Evolutionary conservation across 1,140 invertebrate species (phyloP), one percentile per base, ranked within the genome.

Genomic region (Ooceraea biroi): DNA sequence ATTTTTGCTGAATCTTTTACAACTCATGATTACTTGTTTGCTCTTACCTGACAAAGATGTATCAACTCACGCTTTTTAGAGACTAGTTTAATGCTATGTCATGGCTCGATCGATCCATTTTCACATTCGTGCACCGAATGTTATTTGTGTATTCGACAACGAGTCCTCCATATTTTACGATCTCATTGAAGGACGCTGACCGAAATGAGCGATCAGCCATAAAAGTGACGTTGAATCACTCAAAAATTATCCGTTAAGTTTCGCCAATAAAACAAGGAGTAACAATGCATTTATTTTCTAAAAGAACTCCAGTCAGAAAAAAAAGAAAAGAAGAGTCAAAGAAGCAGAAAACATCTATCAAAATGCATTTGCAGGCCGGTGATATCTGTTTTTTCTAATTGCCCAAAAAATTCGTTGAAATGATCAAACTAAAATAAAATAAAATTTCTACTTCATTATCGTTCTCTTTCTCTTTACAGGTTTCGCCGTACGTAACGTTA

Each of bases 151-250:
- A n/a, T 76, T 55, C n/a, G 36, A 7, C 52, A 48, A 58, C 44
- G 63, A 19, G 22, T 76, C 14, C 65, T 73, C 58, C 57, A 27
- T 77, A 83, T 55, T 78, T 69, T 69, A 52, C 27, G 50, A 88
- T 86, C 85, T 90, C 77, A 36, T 83, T 66, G 78, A 89, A 89
- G 84, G 86, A 89, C 86, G 84, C 55, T 86, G 86, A 89, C 76
- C 84, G 74, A 85, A 57, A 88, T 83, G 71, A 69, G 60, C 50
- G 72, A 41, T 63, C 78, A 57, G 17, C 80, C 58, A 55, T 60
- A 69, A 85, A 88, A 85, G 61, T 52, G 41, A 41, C 60, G 48
- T 83, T 83, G 61, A 80, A 61, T 83, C 68, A 71, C 44, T 19
- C 10, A 27, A 55, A 41, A 25, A 44, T 44, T 73, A 83, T 85